Conservation (phyloP, 1,140 invertebrate species). For the Drosophila ambigua region DNA sequence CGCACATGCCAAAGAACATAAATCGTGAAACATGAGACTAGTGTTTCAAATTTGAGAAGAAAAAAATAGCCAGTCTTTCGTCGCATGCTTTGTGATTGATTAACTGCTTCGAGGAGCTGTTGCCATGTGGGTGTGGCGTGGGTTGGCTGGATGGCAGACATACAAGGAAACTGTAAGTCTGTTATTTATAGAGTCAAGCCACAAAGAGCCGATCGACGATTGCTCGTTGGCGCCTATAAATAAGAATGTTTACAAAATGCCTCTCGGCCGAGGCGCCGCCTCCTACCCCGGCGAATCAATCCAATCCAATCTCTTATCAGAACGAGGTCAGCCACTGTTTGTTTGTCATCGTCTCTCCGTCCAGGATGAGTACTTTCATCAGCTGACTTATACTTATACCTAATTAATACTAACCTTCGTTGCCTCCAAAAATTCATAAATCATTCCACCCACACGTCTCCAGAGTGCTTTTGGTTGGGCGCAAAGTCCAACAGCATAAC, state of each 20-base stretch:
- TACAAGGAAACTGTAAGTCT: not conserved
- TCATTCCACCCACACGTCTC: conserved; percentile 34
- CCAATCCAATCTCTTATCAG: conserved; percentile 42
- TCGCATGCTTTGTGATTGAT: not conserved
- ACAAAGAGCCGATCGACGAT: conserved; percentile 9
- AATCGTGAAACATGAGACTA: not conserved
- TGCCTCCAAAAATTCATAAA: conserved; percentile 17
- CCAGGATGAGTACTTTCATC: conserved; percentile 61
- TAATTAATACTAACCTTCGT: conserved; percentile 14
- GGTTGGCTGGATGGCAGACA: not conserved
- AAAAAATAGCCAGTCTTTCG: not conserved
- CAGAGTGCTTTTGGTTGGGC: conserved; percentile 17
- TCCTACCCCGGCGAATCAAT: too few species aligned
- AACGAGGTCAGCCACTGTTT: conserved; percentile 57
- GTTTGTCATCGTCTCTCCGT: conserved; percentile 38
- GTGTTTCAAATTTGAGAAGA: too few species aligned
- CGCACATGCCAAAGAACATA: conserved; percentile 10
- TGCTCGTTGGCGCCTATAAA: conserved; percentile 30
- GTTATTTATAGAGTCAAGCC: conserved; percentile 32
- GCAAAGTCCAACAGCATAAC: conserved; percentile 33
- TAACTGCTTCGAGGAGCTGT: conserved; percentile 3
- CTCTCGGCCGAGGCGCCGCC: not conserved
- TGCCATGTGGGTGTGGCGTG: conserved; percentile 16
- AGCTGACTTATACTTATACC: conserved; percentile 33
- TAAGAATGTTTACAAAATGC: conserved; percentile 34